Percentiles rank a stretch among this genome's conserved stretches.
These are phyloP conservation scores for Oryctolagus cuniculus DNA, from an alignment of 2,113 vertebrate genomes.

Conservation along the genomic window mOryCun1.1 NC_091440.1:33611001-33611500, in stretches of 20 bases:
- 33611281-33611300: not conserved
- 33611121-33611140: conserved; percentile 14
- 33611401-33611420: conserved; percentile 43
- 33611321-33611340: conserved; percentile 11
- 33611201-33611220: no score
- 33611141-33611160: not conserved
- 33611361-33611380: not conserved
- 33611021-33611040: not conserved
- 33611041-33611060: not conserved
- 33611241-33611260: not conserved
- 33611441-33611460: conserved; percentile 15
- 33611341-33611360: not conserved
- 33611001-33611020: conserved; percentile 21
- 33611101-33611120: conserved; percentile 46
- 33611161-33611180: not conserved
- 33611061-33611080: not conserved
- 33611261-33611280: not conserved
- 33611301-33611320: not conserved
- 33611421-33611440: conserved; percentile 29
- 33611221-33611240: no score
- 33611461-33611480: conserved; percentile 12
- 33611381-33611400: conserved; percentile 37
- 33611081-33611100: conserved; percentile 11
- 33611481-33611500: conserved; percentile 31
- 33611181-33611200: not conserved